Base-by-base conservation (phyloP, 2,888 invertebrate species). In the Scaptodrosophila latifasciaeformis region DNA sequence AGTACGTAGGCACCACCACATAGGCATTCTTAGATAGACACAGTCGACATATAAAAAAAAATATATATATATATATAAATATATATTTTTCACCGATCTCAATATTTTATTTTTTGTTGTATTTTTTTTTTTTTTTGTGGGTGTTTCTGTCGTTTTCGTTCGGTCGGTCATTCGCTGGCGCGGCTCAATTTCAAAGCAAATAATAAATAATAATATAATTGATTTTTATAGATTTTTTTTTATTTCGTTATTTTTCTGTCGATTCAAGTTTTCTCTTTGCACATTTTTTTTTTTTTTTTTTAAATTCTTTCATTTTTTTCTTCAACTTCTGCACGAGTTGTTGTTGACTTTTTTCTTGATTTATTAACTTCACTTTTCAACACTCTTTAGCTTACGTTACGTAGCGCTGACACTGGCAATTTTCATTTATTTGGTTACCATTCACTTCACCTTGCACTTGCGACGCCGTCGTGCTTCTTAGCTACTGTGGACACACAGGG, bases 301-400 rank as follows among this genome's bases (percentile, higher is more conserved):
- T 7, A n/a, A 5, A 31, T 10, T 31, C 7, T 24, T 3, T 31
- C 6, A 10, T 10, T 2, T 31, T 31, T 31, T 31, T 4, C 31
- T 4, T 5, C 12, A 7, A 7, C 24, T 5, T 24, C 24, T 5
- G 24, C 7, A 5, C 24, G 24, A n/a, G n/a, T n/a, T n/a, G 24
- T 24, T 3, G 24, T 7, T 7, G 24, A 7, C 4, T 24, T 24
- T 24, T n/a, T n/a, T n/a, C n/a, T n/a, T n/a, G n/a, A 39, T 51
- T 57, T 49, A 54, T 57, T 42, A 40, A 55, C 43, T 59, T 46
- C 15, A 56, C 53, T 50, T 55, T 13, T 21, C 46, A 63, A 47
- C 52, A 53, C 58, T 49, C 48, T 64, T 49, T 31, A 15, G 65
- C 61, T 67, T 67, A 65, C 74, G 57, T 54, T 51, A 64, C 51